Conservation (phyloP, 2,888 invertebrate species). For the Ischnura elegans region DNA sequence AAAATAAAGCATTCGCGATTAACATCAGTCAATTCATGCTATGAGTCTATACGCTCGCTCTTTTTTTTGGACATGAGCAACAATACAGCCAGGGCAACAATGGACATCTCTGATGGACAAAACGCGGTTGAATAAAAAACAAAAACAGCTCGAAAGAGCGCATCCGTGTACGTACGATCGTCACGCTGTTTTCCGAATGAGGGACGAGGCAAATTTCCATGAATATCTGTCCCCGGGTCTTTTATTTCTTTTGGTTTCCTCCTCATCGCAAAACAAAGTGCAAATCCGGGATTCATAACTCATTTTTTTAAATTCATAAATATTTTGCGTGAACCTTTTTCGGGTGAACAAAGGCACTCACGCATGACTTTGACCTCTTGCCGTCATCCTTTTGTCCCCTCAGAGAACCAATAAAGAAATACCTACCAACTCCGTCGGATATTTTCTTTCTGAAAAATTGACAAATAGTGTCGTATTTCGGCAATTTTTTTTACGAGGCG, state of each 20-base stretch:
- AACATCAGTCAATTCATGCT: not conserved
- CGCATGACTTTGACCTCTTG: not conserved
- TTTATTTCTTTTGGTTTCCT: not conserved
- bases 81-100: conserved; percentile 16
- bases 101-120: not conserved
- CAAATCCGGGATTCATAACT: conserved; percentile 28
- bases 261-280: not conserved
- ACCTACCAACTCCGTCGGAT: not conserved
- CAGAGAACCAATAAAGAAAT: not conserved
- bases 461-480: not conserved
- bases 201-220: conserved; percentile 10
- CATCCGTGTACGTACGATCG: not conserved
- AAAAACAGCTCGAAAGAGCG: conserved; percentile 5
- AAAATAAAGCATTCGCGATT: no score
- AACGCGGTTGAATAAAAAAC: not conserved
- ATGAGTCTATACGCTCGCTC: not conserved
- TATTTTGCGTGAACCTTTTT: not conserved
- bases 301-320: not conserved
- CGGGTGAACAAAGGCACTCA: not conserved
- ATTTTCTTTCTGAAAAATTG: not conserved
- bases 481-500: not conserved
- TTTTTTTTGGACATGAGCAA: not conserved
- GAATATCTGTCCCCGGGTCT: not conserved
- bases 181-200: not conserved
- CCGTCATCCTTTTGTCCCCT: not conserved